Conservation (phyloP, 1,140 invertebrate species). For the Diploscapter pachys region DNA sequence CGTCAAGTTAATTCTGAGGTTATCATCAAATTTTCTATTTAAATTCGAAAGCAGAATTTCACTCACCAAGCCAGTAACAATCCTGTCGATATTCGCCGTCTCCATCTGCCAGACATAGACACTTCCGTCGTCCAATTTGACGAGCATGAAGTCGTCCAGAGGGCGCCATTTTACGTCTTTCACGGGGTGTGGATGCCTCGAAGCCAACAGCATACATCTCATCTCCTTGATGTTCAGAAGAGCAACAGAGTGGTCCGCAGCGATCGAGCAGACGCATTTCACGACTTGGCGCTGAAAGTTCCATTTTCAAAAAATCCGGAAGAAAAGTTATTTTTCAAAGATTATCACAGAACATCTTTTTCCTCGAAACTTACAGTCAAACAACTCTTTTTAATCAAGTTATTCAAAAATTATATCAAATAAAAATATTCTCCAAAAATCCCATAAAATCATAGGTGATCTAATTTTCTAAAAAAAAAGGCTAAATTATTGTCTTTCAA, state of each 20-base stretch:
- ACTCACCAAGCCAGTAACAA: conserved; percentile 81
- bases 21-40: no score
- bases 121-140: conserved; percentile 93
- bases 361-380: no score
- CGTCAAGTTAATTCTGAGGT: no score
- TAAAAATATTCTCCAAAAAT: no score
- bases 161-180: conserved; percentile 93
- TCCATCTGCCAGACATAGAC: conserved; percentile 99
- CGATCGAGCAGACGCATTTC: conserved; percentile 91
- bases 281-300: conserved; percentile 76
- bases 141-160: conserved; percentile 94
- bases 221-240: conserved; percentile 86
- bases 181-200: conserved; percentile 91
- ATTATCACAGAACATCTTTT: neutral
- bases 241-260: conserved; percentile 95
- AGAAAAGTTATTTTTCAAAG: neutral
- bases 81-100: conserved; percentile 91
- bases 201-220: conserved; percentile 89
- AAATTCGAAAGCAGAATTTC: neutral
- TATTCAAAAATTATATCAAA: no score
- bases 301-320: neutral
- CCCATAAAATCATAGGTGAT: no score
- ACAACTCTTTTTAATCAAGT: no score
- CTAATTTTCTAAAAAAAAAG: no score
- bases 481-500: no score